phyloP scores from a whole-genome alignment of 2,888 invertebrate species.

The Andrena chrysosceles region DNA sequence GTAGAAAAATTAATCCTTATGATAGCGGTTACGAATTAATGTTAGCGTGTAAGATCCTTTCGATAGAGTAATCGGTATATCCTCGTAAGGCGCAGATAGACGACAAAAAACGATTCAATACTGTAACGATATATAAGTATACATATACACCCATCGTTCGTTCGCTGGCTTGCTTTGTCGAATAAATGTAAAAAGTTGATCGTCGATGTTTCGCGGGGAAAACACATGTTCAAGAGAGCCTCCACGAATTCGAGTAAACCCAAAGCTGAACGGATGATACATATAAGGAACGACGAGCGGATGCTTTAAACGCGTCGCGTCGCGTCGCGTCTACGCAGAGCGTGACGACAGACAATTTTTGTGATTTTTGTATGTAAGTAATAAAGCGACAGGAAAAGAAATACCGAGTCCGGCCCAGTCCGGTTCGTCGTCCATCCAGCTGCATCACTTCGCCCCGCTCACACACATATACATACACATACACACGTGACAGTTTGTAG shows the following conservation, averaged over 20 bases:
- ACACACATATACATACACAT: constrained; percentile 48
- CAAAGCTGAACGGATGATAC: constrained; percentile 55
- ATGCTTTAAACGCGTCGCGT: constrained; percentile 28
- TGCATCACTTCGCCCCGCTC: constrained; percentile 58
- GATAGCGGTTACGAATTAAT: constrained; percentile 69
- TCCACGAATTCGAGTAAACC: constrained; percentile 31
- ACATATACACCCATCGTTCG: constrained; percentile 74
- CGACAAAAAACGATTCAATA: constrained; percentile 75
- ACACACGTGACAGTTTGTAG: constrained; percentile 80
- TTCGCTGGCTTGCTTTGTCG: constrained; percentile 82
- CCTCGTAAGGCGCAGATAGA: constrained; percentile 74
- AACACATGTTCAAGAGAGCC: constrained; percentile 67
- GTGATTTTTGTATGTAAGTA: constrained; percentile 65
- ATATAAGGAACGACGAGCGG: constrained; percentile 19
- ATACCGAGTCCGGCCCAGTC: constrained; percentile 16
- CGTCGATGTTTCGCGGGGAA: constrained; percentile 59
- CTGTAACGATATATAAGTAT: constrained; percentile 73
- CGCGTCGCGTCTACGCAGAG: constrained; percentile 20
- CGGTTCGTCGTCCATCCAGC: constrained; percentile 69
- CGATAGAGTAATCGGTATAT: constrained; percentile 69
- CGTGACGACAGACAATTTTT: constrained; percentile 54
- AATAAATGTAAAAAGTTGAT: constrained; percentile 82
- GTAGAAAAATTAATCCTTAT: constrained; percentile 65
- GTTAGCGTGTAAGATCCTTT: constrained; percentile 50
- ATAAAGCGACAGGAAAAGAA: constrained; percentile 42